Evolutionary conservation across 2,113 vertebrate genomes (phyloP), one percentile per base, ranked within the genome.

Genomic region (Edolisoma coerulescens): DNA sequence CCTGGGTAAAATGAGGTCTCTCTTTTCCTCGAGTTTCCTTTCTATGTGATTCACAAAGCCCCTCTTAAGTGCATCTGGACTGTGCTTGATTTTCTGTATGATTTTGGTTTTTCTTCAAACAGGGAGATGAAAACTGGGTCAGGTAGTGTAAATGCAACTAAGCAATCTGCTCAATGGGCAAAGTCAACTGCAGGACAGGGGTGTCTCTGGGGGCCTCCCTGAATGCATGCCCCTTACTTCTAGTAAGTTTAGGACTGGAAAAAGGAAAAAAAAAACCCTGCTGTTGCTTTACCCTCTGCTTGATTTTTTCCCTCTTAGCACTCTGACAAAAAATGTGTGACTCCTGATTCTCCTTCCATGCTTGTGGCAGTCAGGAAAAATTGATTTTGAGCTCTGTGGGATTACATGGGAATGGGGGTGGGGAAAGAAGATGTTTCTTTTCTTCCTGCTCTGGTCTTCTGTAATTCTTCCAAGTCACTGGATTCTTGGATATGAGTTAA

Each of bases 51-150:
- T 84, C 61, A 59, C 37, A 87, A 82, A 92, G 44, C 10, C 27
- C 61, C 68, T 69, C 68, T 78, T 74, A 67, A 89, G 41, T 27
- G 24, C 27, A 42, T 81, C 20, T 89, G 37, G 47, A 56, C 73
- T 94, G 44, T 41, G 17, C 57, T 90, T 86, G 52, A 41, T 71
- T 91, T 93, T 84, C n/a, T 47, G 45, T 64, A 52, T 20, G 64
- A 68, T 73, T 92, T 91, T 91, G 33, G 54, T 82, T 67, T 90
- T 74, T 81, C 44, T 71, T 75, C 57, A 84, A 78, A 75, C 26
- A 84, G n/a, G 39, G 69, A 89, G 26, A 44, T 37, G 52, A 87
- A 91, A 97, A 89, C 39, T 94, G 87, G 93, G 89, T 81, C 93
- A 87, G 77, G 61, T 35, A 53, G 80, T 71, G 61, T 87, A 95